Base-by-base conservation (phyloP, 2,113 vertebrate species). In the Rissa tridactyla region DNA sequence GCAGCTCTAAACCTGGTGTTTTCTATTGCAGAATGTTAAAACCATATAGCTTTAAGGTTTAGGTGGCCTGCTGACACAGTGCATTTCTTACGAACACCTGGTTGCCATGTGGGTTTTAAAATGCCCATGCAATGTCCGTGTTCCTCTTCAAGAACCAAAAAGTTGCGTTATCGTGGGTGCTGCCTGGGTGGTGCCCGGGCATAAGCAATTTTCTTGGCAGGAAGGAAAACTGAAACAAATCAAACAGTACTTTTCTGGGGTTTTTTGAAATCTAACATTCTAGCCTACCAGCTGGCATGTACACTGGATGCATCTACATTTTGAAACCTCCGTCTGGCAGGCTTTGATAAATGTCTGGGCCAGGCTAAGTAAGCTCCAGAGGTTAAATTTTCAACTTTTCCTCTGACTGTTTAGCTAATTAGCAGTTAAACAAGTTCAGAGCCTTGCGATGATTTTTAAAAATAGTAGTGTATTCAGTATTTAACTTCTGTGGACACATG, bases 181-280 rank as follows among this genome's bases (percentile, higher is more conserved):
- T 70, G 58, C 51, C 57, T 34, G 34, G 40, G 17, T 7, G 22
- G 6, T 88, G 29, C 38, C 38, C 1, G 2, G 40, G 42, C 34
- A 21, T 26, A 22, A 96, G 51, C 55, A 34, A 15, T 85, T 72
- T 70, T 62, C 30, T 61, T 77, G 65, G 23, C 30, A 76, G 79
- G 78, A 91, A 88, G 29, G 76, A 88, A 88, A 81, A 71, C 64
- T n/a, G 75, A 93, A 90, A 91, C 36, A 73, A 95, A 78, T 86
- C 32, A 34, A 42, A 10, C 4, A 5, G 17, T 69, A 15, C 15
- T 88, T 70, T 27, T 36, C 15, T 70, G 0, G 0, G 32, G 4
- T 46, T 78, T 83, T 71, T 77, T 57, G 6, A 55, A 76, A 80
- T 42, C 15, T 49, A 5, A 22, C 46, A 77, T 70, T 46, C 6